Percentiles rank a stretch among this genome's conserved stretches.
These are phyloP conservation scores for Chaetogeoica ovagalla DNA, from an alignment of 2,888 invertebrate genomes.

Conservation along the genomic window DNA sequence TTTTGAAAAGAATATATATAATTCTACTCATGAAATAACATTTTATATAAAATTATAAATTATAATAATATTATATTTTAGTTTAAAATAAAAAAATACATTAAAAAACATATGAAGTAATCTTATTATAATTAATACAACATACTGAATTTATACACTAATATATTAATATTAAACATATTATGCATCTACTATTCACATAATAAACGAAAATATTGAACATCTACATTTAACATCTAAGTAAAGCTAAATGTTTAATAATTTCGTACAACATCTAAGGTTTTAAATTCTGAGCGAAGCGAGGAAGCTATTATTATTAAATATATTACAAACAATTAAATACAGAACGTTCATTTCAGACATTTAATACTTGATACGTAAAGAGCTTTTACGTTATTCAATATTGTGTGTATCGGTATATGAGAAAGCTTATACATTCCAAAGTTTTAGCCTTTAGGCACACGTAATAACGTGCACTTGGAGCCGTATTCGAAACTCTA, in stretches of 20 bases:
- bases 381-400: background rate
- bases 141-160: constrained; percentile 3
- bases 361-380: too few species aligned
- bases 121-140: constrained; percentile 28
- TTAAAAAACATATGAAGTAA: constrained; percentile 15
- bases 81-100: constrained; percentile 18
- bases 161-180: background rate
- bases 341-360: background rate
- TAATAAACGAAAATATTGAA: too few species aligned
- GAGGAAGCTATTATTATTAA: background rate
- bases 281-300: too few species aligned
- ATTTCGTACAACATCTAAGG: background rate
- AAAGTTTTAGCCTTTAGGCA: constrained; percentile 38
- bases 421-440: constrained; percentile 2
- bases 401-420: background rate
- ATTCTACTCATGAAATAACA: background rate
- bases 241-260: background rate
- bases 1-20: background rate
- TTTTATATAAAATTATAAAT: too few species aligned
- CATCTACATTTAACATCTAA: too few species aligned
- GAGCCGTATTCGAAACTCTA: constrained; percentile 40
- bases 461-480: constrained; percentile 17
- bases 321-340: constrained; percentile 11
- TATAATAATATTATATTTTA: background rate
- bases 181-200: too few species aligned